phyloP scores from a whole-genome alignment of 1,140 invertebrate genomes.

The Apis laboriosa region DNA sequence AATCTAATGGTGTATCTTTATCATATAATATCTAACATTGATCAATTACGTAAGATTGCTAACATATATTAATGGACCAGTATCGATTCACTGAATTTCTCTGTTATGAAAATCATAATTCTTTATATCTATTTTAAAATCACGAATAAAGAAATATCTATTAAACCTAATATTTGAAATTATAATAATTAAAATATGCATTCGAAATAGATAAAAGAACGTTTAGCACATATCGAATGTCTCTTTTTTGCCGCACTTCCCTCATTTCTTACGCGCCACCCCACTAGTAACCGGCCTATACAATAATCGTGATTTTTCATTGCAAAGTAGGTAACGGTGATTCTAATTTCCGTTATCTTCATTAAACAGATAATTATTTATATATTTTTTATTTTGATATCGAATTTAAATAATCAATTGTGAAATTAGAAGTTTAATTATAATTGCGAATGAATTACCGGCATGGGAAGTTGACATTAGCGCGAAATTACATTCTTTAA shows the following conservation, averaged over 20 bases:
- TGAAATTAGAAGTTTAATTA: slow-evolving; percentile 28
- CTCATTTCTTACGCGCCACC: slow-evolving; percentile 42
- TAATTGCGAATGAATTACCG: slow-evolving; percentile 34
- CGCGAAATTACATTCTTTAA: slow-evolving; percentile 47
- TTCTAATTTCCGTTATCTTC: slow-evolving; percentile 4
- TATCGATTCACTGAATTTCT: slow-evolving; percentile 4
- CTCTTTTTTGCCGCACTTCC: slow-evolving; percentile 17
- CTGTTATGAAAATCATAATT: not conserved
- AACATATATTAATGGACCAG: not conserved
- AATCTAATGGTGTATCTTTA: slow-evolving; percentile 35
- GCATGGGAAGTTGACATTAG: slow-evolving; percentile 33
- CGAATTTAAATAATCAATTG: not conserved
- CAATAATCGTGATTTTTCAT: not conserved
- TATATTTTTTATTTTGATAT: not conserved
- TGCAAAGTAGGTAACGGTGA: not conserved
- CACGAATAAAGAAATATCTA: no score
- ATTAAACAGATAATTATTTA: not conserved
- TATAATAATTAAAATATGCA: not conserved
- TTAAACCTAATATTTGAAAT: no score
- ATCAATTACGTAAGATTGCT: slow-evolving; percentile 60
- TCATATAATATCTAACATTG: not conserved
- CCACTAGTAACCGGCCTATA: slow-evolving; percentile 7
- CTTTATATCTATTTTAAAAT: not conserved
- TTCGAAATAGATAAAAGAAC: not conserved
- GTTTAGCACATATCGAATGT: slow-evolving; percentile 31